These are phyloP conservation scores for Cololabis saira DNA, from an alignment of 2,113 vertebrate genomes.

Conservation along the genomic window DNA sequence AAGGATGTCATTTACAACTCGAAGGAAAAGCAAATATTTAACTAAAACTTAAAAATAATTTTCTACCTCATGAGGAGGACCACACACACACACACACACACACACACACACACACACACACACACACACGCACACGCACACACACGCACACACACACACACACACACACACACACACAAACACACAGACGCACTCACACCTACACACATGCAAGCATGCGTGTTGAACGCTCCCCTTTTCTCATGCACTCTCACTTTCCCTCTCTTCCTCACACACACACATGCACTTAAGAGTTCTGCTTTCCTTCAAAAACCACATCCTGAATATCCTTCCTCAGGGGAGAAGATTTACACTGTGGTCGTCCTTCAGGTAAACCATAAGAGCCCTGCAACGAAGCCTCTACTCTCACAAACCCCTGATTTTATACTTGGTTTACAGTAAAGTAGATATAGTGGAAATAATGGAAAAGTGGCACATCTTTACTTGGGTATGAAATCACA, in stretches of 20 bases:
- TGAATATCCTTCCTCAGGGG: constrained; percentile 68
- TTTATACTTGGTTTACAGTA: constrained; percentile 44
- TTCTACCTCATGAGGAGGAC: constrained; percentile 71
- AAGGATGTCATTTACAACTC: constrained; percentile 67
- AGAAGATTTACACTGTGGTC: constrained; percentile 77
- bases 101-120: constrained; percentile 40
- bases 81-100: constrained; percentile 66
- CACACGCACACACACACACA: constrained; percentile 47
- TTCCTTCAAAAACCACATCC: constrained; percentile 74
- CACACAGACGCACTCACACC: constrained; percentile 37
- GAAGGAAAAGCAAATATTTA: constrained; percentile 78
- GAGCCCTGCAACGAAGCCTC: constrained; percentile 53
- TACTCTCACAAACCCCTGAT: constrained; percentile 30
- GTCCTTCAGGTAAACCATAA: constrained; percentile 75
- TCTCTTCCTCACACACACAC: constrained; percentile 27
- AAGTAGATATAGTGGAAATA: constrained; percentile 48
- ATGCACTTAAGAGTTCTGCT: constrained; percentile 45
- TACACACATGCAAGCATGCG: constrained; percentile 39
- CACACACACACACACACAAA: constrained; percentile 67
- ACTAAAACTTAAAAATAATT: constrained; percentile 74
- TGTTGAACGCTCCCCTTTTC: constrained; percentile 24
- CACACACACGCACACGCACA: constrained; percentile 37
- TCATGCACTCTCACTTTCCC: not conserved
- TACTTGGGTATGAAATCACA: constrained; percentile 37
- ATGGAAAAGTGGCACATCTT: constrained; percentile 30